Percentiles rank a stretch among this genome's conserved stretches.
These are phyloP conservation scores for Cacoxenus indagator DNA, from an alignment of 2,888 invertebrate species.

Conservation along the genomic window DNA sequence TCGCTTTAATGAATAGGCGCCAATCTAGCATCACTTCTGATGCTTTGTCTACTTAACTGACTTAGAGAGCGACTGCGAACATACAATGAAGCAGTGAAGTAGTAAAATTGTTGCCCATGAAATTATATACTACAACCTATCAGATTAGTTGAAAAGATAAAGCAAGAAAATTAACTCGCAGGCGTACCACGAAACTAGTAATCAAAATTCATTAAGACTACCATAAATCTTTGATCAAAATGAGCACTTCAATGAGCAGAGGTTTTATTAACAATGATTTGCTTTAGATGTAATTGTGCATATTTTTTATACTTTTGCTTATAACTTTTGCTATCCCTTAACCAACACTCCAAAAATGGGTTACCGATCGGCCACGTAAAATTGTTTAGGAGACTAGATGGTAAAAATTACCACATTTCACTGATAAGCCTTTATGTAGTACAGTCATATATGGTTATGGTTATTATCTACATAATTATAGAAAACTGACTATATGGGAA, in stretches of 20 bases:
- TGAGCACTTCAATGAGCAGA: no score
- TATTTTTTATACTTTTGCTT: no score
- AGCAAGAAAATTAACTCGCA: neutral
- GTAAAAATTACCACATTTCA: no score
- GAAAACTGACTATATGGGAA: no score
- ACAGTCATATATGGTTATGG: no score
- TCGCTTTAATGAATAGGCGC: neutral
- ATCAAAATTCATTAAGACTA: neutral
- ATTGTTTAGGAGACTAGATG: no score
- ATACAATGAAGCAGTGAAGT: neutral
- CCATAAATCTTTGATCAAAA: neutral
- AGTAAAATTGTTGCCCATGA: neutral
- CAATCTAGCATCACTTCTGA: neutral
- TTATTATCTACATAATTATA: no score
- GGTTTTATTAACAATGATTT: neutral
- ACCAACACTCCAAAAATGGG: no score
- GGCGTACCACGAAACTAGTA: neutral
- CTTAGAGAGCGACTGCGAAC: neutral
- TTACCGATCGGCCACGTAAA: no score
- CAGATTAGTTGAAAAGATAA: neutral
- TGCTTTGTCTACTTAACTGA: neutral
- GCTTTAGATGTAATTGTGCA: no score
- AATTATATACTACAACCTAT: neutral
- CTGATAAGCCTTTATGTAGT: no score
- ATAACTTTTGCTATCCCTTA: no score